phyloP scores from a whole-genome alignment of 2,113 vertebrate species.

The Heloderma charlesbogerti region DNA sequence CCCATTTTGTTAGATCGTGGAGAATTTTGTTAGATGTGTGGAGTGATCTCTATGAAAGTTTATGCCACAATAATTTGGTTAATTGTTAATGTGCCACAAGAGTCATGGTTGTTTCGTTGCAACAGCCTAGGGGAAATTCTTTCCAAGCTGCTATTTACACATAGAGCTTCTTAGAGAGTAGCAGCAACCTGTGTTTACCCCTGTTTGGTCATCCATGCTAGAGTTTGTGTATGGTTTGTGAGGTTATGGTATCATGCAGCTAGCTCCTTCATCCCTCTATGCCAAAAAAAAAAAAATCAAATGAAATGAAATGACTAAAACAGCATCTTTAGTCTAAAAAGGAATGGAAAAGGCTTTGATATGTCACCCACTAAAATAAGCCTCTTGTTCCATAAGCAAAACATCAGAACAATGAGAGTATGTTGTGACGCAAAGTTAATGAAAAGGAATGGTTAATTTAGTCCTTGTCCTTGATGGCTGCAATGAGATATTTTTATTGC shows the following conservation, averaged over 20 bases:
- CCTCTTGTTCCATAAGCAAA: slow-evolving; percentile 14
- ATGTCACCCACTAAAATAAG: slow-evolving; percentile 24
- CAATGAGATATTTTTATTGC: slow-evolving; percentile 59
- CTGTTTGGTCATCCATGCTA: neutral
- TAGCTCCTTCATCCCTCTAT: neutral
- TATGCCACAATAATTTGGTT: neutral
- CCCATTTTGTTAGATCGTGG: neutral
- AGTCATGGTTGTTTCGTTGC: neutral
- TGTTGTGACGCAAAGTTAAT: slow-evolving; percentile 43
- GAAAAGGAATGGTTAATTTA: slow-evolving; percentile 43
- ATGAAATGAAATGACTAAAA: neutral
- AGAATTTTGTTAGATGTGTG: neutral
- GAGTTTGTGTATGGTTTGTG: neutral
- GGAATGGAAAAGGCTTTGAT: neutral
- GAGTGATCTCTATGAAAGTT: neutral
- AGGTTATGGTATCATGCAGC: neutral
- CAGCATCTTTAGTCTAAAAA: neutral
- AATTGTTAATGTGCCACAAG: neutral
- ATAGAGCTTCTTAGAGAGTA: neutral
- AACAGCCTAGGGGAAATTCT: neutral
- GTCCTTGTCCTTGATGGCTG: slow-evolving; percentile 41
- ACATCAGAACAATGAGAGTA: neutral
- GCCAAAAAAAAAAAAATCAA: neutral
- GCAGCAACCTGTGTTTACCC: neutral
- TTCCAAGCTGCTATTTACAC: slow-evolving; percentile 1